Conservation (phyloP, 2,797 vertebrate species). For the Diceros bicornis region DNA sequence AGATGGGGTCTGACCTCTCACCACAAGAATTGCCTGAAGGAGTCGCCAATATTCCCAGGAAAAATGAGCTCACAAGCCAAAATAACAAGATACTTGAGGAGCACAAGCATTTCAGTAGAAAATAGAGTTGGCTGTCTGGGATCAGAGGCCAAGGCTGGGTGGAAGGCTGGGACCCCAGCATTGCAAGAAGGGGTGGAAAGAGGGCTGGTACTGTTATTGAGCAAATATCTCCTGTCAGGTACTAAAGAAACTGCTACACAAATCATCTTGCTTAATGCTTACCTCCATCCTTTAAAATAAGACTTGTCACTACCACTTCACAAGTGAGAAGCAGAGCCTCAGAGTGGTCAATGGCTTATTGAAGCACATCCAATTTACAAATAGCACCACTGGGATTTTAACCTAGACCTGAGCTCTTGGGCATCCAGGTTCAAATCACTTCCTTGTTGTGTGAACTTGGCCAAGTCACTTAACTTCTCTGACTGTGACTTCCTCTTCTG, state of each 20-base stretch:
- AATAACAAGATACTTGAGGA: background rate
- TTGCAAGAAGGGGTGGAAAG: background rate
- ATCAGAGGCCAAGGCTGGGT: background rate
- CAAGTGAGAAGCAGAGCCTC: background rate
- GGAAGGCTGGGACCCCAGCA: background rate
- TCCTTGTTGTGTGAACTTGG: background rate
- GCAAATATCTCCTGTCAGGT: background rate
- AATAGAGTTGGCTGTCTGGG: background rate
- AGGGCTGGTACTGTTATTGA: accelerated
- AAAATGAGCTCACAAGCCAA: background rate
- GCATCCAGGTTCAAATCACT: background rate
- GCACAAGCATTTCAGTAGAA: background rate
- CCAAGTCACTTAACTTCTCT: background rate
- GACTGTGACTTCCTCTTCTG: conserved; percentile 17
- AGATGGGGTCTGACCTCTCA: background rate
- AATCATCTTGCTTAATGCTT: background rate
- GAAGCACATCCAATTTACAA: background rate
- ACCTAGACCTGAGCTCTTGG: background rate
- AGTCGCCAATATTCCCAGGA: background rate
- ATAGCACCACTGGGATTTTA: background rate
- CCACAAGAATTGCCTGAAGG: background rate
- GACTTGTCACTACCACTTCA: background rate
- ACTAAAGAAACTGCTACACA: too few species aligned
- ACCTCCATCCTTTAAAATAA: background rate
- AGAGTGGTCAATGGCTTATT: background rate